Base-by-base conservation (phyloP, 2,888 invertebrate species). In the Nomada fucata region DNA sequence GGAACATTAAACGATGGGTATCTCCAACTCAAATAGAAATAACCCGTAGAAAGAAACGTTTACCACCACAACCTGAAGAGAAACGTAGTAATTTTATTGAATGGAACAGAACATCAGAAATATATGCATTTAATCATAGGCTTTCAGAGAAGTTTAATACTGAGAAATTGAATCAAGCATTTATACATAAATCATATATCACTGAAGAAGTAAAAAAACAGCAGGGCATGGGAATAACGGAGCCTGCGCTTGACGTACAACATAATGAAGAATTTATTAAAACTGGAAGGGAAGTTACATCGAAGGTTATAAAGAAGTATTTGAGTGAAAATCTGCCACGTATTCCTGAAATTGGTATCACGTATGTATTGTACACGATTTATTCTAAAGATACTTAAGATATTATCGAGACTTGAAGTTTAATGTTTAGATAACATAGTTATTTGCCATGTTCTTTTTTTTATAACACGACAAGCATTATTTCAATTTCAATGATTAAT, bases 71-170 rank as follows among this genome's bases (percentile, higher is more conserved):
- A 78, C 90, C 93, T 7, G 91, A 92, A 36, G 90, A 92, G 42
- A 94, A 94, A 1, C 94, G 97, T 83, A 96, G 96, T 42, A 94
- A 95, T 11, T 97, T 95, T 91, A 88, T 96, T n/a, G 97, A 97
- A 90, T 98, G 98, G 98, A 98, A 98, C 92, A 96, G 97, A 88
- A 96, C 97, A 88, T 96, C 97, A 0, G 98, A 99, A 94, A 84
- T 99, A 2, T 98, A 95, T 94, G 97, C 98, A 0, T 99, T 99
- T 94, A 97, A 96, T 13, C 96, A 96, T 91, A 95, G 99, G 42
- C 94, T 99, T 20, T 96, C 96, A 36, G 99, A 99, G 94, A 95
- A 97, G 5, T 97, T 99, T 90, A 95, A 97, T 79, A 94, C 95
- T 0, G 94, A 95, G 26, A 92, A 97, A 20, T 93, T 99, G 44